phyloP scores from a whole-genome alignment of 2,797 vertebrate species.

The Tarsius wallacei region DNA sequence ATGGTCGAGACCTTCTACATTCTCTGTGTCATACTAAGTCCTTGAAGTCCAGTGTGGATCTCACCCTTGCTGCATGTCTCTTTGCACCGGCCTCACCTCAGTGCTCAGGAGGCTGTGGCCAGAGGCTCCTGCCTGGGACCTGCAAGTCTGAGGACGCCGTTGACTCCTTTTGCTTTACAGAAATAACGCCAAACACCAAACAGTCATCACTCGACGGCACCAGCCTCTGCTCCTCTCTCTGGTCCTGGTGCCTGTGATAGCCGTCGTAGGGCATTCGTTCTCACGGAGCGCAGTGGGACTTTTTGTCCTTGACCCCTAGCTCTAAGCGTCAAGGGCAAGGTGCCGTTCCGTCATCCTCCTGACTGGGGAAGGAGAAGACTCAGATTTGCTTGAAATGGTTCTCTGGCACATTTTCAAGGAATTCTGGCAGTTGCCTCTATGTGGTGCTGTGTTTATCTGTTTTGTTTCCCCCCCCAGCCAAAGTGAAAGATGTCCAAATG shows the following conservation, averaged over 20 bases:
- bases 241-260: not conserved
- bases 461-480: not conserved
- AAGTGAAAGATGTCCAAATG: not conserved
- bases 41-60: not conserved
- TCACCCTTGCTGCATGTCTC: not conserved
- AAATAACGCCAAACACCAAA: not conserved
- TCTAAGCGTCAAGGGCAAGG: not conserved
- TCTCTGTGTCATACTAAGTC: not conserved
- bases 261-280: not conserved
- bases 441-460: slow-evolving; percentile 71
- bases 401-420: not conserved
- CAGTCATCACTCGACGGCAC: too few species aligned
- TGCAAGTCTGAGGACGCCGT: not conserved
- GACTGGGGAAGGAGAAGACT: not conserved
- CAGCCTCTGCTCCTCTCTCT: not conserved
- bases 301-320: not conserved
- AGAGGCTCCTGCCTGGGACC: not conserved
- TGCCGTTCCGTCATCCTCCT: not conserved
- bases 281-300: not conserved
- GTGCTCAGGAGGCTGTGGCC: not conserved
- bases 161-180: not conserved
- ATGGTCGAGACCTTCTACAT: not conserved
- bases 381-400: accelerated
- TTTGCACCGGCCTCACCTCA: not conserved
- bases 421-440: slow-evolving; percentile 75